A percentile compares a stretch with the other conserved stretches of the same genome.
These are phyloP conservation scores for Pelmatolapia mariae DNA, from an alignment of 2,113 vertebrate species.

Conservation along the genomic window DNA sequence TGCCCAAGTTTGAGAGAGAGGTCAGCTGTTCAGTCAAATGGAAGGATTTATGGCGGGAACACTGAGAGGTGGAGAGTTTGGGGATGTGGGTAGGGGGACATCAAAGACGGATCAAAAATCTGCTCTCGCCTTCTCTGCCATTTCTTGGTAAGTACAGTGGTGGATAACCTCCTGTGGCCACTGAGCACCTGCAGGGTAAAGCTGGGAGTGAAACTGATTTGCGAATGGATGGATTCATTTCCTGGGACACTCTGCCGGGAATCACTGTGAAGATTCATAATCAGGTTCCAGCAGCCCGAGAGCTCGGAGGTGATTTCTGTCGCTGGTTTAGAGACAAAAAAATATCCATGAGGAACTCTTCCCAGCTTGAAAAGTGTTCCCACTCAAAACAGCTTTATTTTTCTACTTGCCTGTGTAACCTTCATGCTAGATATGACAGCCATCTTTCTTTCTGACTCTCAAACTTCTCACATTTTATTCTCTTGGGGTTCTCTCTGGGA, in stretches of 20 bases:
- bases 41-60: not conserved
- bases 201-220: not conserved
- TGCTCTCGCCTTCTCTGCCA: not conserved
- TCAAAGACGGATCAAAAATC: slow-evolving; percentile 36
- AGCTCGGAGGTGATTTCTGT: not conserved
- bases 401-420: not conserved
- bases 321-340: not conserved
- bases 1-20: not conserved
- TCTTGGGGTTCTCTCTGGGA: not conserved
- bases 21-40: slow-evolving; percentile 15
- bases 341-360: not conserved
- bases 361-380: not conserved
- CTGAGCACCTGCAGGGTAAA: not conserved
- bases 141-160: not conserved
- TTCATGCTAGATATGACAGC: not conserved
- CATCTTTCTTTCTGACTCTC: not conserved
- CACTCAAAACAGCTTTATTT: not conserved
- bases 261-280: not conserved
- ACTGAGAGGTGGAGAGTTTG: not conserved
- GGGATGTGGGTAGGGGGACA: not conserved
- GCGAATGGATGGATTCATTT: slow-evolving; percentile 4
- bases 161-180: slow-evolving; percentile 1
- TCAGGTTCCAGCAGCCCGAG: not conserved
- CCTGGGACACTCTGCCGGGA: not conserved
- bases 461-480: not conserved